Percentiles rank a stretch among this genome's conserved stretches.
phyloP scores from a whole-genome alignment of 2,797 vertebrate genomes.

The Intellagama lesueurii region DNA sequence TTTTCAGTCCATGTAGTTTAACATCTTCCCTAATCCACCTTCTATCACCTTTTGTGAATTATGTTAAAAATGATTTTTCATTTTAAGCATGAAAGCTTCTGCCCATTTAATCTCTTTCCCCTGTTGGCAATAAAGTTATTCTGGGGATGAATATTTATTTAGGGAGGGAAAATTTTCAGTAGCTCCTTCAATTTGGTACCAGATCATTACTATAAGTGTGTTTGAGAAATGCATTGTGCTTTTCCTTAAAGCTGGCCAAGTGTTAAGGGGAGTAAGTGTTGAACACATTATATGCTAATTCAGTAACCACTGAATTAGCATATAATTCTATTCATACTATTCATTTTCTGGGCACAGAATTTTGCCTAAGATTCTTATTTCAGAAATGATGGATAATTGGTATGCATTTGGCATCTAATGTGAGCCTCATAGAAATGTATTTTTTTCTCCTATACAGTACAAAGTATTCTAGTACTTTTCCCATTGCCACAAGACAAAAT shows the following conservation, averaged over 20 bases:
- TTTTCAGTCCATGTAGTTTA: background rate
- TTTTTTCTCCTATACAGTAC: background rate
- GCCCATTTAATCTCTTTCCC: background rate
- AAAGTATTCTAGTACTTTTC: background rate
- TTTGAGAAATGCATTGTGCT: background rate
- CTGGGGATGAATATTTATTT: background rate
- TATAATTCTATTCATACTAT: no score
- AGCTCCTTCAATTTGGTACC: background rate
- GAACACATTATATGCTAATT: background rate
- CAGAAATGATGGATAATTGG: background rate
- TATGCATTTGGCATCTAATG: background rate
- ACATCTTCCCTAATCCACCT: background rate
- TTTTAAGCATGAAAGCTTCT: background rate
- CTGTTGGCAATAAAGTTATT: background rate
- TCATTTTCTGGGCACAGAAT: background rate
- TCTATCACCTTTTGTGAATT: background rate
- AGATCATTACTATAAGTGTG: background rate
- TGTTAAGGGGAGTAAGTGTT: background rate
- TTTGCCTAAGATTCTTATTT: background rate
- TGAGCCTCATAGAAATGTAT: background rate
- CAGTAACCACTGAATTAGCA: background rate
- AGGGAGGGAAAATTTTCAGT: background rate
- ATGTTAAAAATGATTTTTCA: background rate
- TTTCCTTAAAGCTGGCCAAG: slow-evolving; percentile 9
- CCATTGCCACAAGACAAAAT: background rate